These are phyloP conservation scores for Sebastes nivosus DNA, from an alignment of 2,797 vertebrate species.

Conservation along the genomic window DNA sequence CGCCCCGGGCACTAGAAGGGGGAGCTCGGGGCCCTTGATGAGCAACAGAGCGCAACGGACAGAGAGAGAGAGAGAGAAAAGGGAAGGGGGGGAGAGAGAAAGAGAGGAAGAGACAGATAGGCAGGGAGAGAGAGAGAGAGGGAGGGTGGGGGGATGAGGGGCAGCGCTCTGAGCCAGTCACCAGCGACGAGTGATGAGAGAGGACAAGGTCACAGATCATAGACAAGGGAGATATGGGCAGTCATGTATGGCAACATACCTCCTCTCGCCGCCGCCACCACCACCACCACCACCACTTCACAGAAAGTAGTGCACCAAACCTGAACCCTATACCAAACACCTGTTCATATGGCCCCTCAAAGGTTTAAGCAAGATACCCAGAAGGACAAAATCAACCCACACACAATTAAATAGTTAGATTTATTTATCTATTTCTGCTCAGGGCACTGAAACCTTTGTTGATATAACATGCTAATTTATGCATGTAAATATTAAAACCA, in stretches of 20 bases:
- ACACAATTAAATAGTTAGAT: conserved; percentile 32
- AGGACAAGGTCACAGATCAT: conserved; percentile 79
- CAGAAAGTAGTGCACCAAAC: conserved; percentile 20
- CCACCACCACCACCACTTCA: conserved; percentile 7
- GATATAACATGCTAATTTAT: conserved; percentile 52
- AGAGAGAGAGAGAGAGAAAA: background rate
- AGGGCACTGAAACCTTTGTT: conserved; percentile 28
- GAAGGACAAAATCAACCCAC: conserved; percentile 23
- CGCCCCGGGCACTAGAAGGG: conserved; percentile 56
- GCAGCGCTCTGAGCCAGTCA: conserved; percentile 67
- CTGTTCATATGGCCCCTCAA: conserved; percentile 8
- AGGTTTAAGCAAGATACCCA: background rate
- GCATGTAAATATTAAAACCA: conserved; percentile 45
- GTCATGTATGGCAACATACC: conserved; percentile 64
- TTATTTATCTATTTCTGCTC: conserved; percentile 38
- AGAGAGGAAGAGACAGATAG: background rate
- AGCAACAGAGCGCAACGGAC: conserved; percentile 68
- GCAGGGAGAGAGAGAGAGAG: background rate
- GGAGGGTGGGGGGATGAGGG: background rate
- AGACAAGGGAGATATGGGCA: conserved; percentile 64
- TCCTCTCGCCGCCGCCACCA: conserved; percentile 2
- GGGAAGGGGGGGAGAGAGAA: background rate
- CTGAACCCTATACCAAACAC: conserved; percentile 33
- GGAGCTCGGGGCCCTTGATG: conserved; percentile 65
- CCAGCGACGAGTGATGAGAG: conserved; percentile 70